Conservation (phyloP, 2,797 vertebrate genomes). For the Vultur gryphus region DNA sequence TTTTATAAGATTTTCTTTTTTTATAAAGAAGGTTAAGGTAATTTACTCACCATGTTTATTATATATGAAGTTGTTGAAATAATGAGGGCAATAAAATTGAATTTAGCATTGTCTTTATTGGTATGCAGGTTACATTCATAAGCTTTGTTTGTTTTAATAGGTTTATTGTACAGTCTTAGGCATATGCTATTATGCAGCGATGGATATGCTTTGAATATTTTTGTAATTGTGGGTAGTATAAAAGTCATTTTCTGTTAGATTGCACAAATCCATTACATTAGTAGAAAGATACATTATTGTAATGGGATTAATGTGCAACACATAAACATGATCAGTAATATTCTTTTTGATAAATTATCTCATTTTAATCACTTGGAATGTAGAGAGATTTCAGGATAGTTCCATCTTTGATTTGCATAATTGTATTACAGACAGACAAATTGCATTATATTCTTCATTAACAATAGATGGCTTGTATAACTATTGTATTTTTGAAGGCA, state of each 20-base stretch:
- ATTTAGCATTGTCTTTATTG: conserved; percentile 83
- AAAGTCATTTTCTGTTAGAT: conserved; percentile 99
- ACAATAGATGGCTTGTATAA: conserved; percentile 79
- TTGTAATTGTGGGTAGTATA: conserved; percentile 95
- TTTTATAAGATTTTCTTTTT: neutral
- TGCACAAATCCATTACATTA: conserved; percentile 99
- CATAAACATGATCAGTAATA: conserved; percentile 84
- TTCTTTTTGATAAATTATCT: conserved; percentile 96
- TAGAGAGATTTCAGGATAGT: conserved; percentile 83
- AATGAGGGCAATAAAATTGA: conserved; percentile 86
- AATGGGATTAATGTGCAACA: conserved; percentile 92
- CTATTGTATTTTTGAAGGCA: conserved; percentile 80
- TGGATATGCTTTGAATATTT: conserved; percentile 84
- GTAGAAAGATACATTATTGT: conserved; percentile 87
- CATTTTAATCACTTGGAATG: conserved; percentile 83
- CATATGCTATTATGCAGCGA: conserved; percentile 84
- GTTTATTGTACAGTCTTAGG: conserved; percentile 84
- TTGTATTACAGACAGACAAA: conserved; percentile 84
- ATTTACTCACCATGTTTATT: conserved; percentile 61
- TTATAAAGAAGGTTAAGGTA: conserved; percentile 45
- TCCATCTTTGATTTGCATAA: conserved; percentile 81
- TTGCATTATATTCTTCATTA: conserved; percentile 83
- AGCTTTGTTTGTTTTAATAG: conserved; percentile 81
- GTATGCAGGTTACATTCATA: conserved; percentile 83
- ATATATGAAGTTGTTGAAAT: conserved; percentile 72